Percentiles rank a stretch among this genome's conserved stretches.
phyloP scores from a whole-genome alignment of 2,113 vertebrate species.

The Mionectes macconnelli region DNA sequence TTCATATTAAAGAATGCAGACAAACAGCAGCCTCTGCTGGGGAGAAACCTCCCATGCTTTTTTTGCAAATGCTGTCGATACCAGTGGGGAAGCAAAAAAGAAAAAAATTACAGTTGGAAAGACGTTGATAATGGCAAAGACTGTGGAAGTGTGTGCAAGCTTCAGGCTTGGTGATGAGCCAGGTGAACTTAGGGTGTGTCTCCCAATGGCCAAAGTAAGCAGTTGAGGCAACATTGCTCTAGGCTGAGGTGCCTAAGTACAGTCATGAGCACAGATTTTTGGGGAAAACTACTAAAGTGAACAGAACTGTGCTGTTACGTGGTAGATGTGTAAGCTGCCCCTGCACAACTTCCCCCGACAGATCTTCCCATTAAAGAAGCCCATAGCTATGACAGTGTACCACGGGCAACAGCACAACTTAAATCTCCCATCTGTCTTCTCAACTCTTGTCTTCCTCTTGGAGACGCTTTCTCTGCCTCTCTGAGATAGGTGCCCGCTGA shows the following conservation, averaged over 20 bases:
- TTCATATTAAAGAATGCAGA: background rate
- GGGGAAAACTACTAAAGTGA: background rate
- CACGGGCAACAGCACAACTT: fast-evolving
- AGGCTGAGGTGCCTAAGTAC: background rate
- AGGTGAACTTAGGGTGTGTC: background rate
- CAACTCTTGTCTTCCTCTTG: background rate
- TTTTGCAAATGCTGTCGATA: background rate
- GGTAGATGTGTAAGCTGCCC: background rate
- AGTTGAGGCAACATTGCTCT: background rate
- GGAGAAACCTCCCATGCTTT: background rate
- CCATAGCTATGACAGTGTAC: too few species aligned
- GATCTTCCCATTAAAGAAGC: background rate
- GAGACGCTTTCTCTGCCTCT: background rate
- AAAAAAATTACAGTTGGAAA: background rate
- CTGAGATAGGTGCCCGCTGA: background rate
- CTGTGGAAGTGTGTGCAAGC: background rate
- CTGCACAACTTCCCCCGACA: background rate
- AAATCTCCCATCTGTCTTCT: background rate
- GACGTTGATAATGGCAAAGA: background rate
- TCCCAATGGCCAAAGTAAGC: background rate
- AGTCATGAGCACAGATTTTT: background rate
- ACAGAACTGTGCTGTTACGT: background rate
- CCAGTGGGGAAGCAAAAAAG: background rate
- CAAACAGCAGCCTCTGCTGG: conserved; percentile 50
- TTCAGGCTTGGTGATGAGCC: background rate